Base-by-base conservation (phyloP, 23 tunicate species). In the Styela plicata region DNA sequence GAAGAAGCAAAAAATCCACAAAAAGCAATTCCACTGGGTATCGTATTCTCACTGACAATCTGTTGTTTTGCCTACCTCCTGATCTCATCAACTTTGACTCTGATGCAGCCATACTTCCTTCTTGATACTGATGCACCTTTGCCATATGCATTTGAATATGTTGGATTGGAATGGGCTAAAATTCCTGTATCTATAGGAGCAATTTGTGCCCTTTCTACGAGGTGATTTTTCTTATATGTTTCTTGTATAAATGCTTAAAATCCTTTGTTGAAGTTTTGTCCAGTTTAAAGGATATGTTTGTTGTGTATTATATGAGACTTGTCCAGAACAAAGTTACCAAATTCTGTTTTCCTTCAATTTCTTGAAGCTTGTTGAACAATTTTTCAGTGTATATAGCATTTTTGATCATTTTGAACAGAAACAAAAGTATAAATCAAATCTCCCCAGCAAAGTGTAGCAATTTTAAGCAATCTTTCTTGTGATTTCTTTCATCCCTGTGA, bases 1-100 rank as follows among this genome's bases (percentile, higher is more conserved):
- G 99, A 95, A 75, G 99, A 95, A 66, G 99, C 99, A 63, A 95
- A 91, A 24, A 95, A 95, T 73, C 99, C 99, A 0, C 99, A 95
- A 67, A 83, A 76, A 62, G 69, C 90, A 37, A 95, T 95, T 31
- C 99, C 99, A 3, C 80, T 85, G 20, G 95, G 99, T 2, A 95
- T 95, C 24, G 95, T 95, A 2, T 86, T 89, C 35, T 95, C 99
- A 1, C 86, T 95, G 61, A 63, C 80, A 20, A 88, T 95, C 18
- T 95, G 99, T 85, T 89, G 96, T 35, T 83, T 95, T 24, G 87
- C 95, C 30, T 95, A 95, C 77, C 86, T 95, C 24, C 84, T 83
- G 19, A 89, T 95, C 20, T 89, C 95, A 1, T 70, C 95, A 16
- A 83, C 94, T 2, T 83, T 95, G 23, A 95, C 99, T 2, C 86